Evolutionary conservation across 1,140 invertebrate species (phyloP), one percentile per base, ranked within the genome.

Genomic region (Cotesia chilonis): DNA sequence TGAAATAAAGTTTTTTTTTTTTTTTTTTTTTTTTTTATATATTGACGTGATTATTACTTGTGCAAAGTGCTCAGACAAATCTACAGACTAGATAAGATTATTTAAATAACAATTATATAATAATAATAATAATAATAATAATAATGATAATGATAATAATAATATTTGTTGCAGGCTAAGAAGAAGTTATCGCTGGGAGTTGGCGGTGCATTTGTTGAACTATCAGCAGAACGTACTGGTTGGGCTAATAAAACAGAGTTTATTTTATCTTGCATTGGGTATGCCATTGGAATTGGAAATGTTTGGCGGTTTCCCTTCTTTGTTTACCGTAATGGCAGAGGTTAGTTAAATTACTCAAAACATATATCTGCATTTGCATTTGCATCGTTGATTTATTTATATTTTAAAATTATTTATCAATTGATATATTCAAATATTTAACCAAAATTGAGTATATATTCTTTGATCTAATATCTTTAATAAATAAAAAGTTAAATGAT

Each of bases 291-390:
- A 4, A 88, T 95, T 63, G 94, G 94, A 38, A 96, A 96, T 82
- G 92, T 97, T 55, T 96, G 95, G 94, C 88, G 95, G 74, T 96
- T 96, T 84, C 94, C 95, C 3, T 95, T 94, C 84, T 87, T 95
- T 37, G 92, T 91, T 74, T 95, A 94, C 82, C 91, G 92, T 79
- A 95, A 94, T 87, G 94, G 93, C 38, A 93, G 93, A 80, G 93
- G 92, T 93, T 85, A 87, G 88, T 87, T 81, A 74, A 60, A 55
- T 52, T 71, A 73, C 64, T 65, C 35, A 36, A 52, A n/a, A 52
- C 36, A 57, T 63, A 37, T 38, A 64, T 63, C 47, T 65, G 20
- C 20, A 28, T 28, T 2, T 28, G 20, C 20, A 28, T 28, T 28
- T 28, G 2, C 20, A 28, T 28, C 20, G 2, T 28, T 28, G 20